Evolutionary conservation across 92 coral and sea anemone species (phyloP).

Genomic region (Phenganax marumi): DNA sequence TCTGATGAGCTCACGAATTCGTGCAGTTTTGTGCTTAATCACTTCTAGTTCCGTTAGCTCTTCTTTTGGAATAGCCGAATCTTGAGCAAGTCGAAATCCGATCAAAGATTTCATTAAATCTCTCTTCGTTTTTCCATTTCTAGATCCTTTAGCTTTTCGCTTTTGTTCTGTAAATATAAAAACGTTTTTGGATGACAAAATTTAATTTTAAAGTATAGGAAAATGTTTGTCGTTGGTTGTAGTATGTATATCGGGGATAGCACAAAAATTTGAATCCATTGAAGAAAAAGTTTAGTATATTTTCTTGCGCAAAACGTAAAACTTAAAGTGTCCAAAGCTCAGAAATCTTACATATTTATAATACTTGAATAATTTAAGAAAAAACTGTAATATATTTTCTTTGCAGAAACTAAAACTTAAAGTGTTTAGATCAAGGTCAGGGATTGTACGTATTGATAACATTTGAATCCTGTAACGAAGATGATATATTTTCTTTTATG

Average conservation of each 20-base stretch:
- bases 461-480: too few species aligned
- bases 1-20: constrained; percentile 76
- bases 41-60: constrained; percentile 43
- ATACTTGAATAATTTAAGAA: too few species aligned
- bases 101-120: neutral
- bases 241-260: neutral
- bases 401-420: too few species aligned
- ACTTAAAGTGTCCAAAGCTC: too few species aligned
- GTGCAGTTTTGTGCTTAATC: constrained; percentile 70
- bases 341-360: too few species aligned
- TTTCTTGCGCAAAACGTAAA: too few species aligned
- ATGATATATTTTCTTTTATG: neutral
- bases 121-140: neutral
- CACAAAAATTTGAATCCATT: too few species aligned
- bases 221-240: neutral
- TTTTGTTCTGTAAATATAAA: neutral
- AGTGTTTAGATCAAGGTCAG: too few species aligned
- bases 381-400: too few species aligned
- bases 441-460: too few species aligned
- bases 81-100: constrained; percentile 18
- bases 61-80: neutral
- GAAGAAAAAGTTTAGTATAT: too few species aligned
- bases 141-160: neutral
- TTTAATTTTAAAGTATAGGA: neutral
- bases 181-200: neutral